Base-by-base conservation (phyloP, 2,888 invertebrate genomes). In the Crocallis elinguaria region DNA sequence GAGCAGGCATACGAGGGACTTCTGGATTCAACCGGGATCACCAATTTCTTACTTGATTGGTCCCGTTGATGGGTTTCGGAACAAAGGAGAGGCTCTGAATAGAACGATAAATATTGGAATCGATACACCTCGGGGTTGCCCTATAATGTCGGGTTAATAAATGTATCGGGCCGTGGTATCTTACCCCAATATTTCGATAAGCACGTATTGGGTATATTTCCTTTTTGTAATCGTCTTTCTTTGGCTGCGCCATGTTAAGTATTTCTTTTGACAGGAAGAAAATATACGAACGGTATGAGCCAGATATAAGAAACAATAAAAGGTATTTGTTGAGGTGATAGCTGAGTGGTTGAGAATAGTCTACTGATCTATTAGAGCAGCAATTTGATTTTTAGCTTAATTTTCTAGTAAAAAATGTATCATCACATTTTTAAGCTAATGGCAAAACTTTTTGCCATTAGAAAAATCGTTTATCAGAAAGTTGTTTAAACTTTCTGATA, bases 31-130 rank as follows among this genome's bases (percentile, higher is more conserved):
- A 66, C 60, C 71, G 77, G 81, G 83, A 85, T 84, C 84, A 84
- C 82, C 88, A 87, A 89, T 89, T 88, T 89, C 86, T 86, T 89
- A 88, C 86, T 87, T 87, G 86, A 88, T 87, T 88, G 83, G 82
- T 75, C 81, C 73, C 73, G 72, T 71, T 88, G 88, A 90, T 90
- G 84, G 88, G 79, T 86, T 87, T 82, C 63, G 69, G 79, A 82
- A 87, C 87, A 88, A 88, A 84, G 79, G 77, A 78, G 74, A 62
- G 64, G 70, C 68, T 73, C 67, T 60, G 56, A 72, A 58, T 58
- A 43, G 56, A 54, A 48, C 57, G 52, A 62, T 54, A 59, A 59
- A 62, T 57, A 59, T 57, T 30, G 35, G 50, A 58, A 42, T 29
- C 42, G 50, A 53, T 49, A 54, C 52, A 53, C 49, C 49, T 42